Percentiles rank a stretch among this genome's conserved stretches.
Conservation (phyloP, 2,888 invertebrate genomes). For the Liodrosophila aerea region DNA sequence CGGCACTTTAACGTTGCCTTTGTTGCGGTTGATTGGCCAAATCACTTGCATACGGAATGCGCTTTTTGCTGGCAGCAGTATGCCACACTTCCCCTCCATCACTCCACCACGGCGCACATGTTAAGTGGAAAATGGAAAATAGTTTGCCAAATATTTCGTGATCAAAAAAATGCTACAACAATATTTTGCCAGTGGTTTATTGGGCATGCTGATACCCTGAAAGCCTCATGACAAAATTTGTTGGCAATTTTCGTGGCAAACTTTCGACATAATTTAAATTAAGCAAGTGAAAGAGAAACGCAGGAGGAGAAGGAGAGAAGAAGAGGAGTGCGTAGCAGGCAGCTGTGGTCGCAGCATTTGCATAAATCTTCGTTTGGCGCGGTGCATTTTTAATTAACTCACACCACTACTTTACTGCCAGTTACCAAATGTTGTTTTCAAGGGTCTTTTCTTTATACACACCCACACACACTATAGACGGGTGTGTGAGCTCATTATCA, state of each 20-base stretch:
- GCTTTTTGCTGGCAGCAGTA: conserved; percentile 38
- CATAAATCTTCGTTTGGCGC: conserved; percentile 44
- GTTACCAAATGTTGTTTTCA: conserved; percentile 1
- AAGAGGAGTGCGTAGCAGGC: conserved; percentile 3
- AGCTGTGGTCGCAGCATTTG: conserved; percentile 33
- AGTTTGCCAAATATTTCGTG: conserved; percentile 31
- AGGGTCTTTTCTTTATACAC: conserved; percentile 5
- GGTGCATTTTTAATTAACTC: conserved; percentile 58
- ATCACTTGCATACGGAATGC: conserved; percentile 65
- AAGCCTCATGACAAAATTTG: conserved; percentile 20
- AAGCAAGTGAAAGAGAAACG: conserved; percentile 5
- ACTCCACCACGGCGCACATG: conserved; percentile 4
- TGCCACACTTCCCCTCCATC: conserved; percentile 5
- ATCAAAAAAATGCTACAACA: conserved; percentile 22
- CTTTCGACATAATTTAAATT: conserved; percentile 39
- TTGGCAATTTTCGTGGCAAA: conserved; percentile 21
- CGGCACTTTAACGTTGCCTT: conserved; percentile 23
- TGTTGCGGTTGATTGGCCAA: conserved; percentile 70
- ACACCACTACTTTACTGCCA: conserved; percentile 19
- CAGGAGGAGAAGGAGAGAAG: conserved; percentile 1
- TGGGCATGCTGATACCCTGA: background rate
- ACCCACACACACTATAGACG: background rate
- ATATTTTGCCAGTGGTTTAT: conserved; percentile 25
- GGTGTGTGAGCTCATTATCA: conserved; percentile 45
- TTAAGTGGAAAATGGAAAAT: conserved; percentile 14